A percentile compares a stretch with the other conserved stretches of the same genome.
Conservation (phyloP, 1,140 invertebrate species). For the Drosophila hydei region DNA sequence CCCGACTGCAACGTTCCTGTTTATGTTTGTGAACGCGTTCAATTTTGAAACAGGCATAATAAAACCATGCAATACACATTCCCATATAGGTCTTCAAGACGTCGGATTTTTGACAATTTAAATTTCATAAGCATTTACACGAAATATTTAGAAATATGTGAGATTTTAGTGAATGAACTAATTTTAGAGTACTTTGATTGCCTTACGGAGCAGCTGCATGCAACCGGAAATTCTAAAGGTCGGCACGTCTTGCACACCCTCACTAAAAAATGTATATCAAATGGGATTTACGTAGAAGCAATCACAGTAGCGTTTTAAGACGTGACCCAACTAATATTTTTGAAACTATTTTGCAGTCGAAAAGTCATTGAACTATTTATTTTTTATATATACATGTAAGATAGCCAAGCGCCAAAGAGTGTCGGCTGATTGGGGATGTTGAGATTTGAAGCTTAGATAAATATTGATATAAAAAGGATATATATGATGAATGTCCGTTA, state of each 20-base stretch:
- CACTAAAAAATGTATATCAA: constrained; percentile 8
- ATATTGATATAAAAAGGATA: background rate
- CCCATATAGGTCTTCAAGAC: background rate
- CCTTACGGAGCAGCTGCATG: background rate
- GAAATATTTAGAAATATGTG: background rate
- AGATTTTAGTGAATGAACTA: background rate
- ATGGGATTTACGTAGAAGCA: constrained; percentile 4
- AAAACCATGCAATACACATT: too few species aligned
- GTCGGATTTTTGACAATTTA: too few species aligned
- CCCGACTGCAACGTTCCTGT: too few species aligned
- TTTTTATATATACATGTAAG: background rate
- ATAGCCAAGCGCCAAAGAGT: background rate
- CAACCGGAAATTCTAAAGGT: constrained; percentile 11
- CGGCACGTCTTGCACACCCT: constrained; percentile 19
- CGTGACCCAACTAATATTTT: constrained; percentile 24
- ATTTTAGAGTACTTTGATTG: background rate
- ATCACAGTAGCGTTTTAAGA: constrained; percentile 25
- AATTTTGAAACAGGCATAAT: too few species aligned
- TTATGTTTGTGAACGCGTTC: too few species aligned
- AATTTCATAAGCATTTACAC: background rate
- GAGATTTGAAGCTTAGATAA: too few species aligned
- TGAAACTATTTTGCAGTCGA: background rate
- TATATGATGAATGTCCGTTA: background rate
- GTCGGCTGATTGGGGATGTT: background rate
- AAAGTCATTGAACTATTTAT: constrained; percentile 42